Conservation (phyloP, 1,140 invertebrate species). For the Drosophila pandora region DNA sequence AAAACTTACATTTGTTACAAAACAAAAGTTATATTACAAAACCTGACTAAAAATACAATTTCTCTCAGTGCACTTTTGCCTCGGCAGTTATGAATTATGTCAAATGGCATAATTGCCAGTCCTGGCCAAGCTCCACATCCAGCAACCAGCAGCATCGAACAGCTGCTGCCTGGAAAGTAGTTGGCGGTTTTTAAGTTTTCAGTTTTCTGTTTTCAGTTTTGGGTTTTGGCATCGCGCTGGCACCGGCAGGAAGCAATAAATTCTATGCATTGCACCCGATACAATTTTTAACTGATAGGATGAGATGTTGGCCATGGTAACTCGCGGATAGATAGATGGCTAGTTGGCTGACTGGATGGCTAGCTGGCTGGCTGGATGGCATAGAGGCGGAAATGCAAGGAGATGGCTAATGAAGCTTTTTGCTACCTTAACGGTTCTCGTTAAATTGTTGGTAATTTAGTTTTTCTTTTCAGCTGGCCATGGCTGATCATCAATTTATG, state of each 20-base stretch:
- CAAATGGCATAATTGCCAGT: slow-evolving; percentile 80
- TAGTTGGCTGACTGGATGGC: slow-evolving; percentile 30
- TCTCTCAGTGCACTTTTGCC: slow-evolving; percentile 20
- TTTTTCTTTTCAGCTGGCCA: slow-evolving; percentile 37
- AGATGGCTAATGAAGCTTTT: slow-evolving; percentile 53
- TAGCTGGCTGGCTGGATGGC: slow-evolving; percentile 12
- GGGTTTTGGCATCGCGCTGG: slow-evolving; percentile 27
- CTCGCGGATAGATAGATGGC: slow-evolving; percentile 38
- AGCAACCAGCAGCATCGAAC: slow-evolving; percentile 28
- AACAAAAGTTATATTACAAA: no score
- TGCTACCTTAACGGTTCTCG: slow-evolving; percentile 59
- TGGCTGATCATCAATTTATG: slow-evolving; percentile 57
- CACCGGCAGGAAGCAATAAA: slow-evolving; percentile 76
- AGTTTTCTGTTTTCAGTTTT: slow-evolving; percentile 39
- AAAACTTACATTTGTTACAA: no score
- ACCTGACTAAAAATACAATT: not conserved
- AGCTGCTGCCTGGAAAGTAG: slow-evolving; percentile 29
- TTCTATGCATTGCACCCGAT: slow-evolving; percentile 78
- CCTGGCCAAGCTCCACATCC: slow-evolving; percentile 39
- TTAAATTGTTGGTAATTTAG: slow-evolving; percentile 78
- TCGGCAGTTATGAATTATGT: slow-evolving; percentile 79
- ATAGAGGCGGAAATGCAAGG: slow-evolving; percentile 56
- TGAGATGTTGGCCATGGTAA: slow-evolving; percentile 10
- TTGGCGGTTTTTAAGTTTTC: slow-evolving; percentile 46
- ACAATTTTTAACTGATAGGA: slow-evolving; percentile 75